Evolutionary conservation across 2,797 vertebrate genomes (phyloP).

Genomic region (Otolemur crassicaudatus): DNA sequence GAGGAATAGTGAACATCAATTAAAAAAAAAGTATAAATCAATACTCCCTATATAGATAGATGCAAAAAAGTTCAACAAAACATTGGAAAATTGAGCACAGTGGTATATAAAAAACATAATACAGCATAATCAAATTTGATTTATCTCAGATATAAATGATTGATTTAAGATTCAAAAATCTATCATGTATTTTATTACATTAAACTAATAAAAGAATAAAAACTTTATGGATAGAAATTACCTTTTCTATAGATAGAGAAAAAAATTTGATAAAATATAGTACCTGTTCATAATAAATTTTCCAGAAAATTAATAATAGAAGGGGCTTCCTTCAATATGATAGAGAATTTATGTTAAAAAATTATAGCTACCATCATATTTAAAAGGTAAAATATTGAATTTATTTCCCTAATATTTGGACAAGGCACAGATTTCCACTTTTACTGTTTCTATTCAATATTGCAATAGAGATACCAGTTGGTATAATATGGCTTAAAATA

Average conservation of each 20-base stretch:
- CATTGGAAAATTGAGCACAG: background rate
- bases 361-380: background rate
- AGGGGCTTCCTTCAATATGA: background rate
- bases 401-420: background rate
- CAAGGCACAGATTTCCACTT: background rate
- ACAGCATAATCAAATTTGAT: background rate
- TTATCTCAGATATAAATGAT: background rate
- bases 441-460: background rate
- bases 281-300: background rate
- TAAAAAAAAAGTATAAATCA: constrained; percentile 12
- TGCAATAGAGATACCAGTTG: background rate
- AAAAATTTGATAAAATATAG: background rate
- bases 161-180: constrained; percentile 25
- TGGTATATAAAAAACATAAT: background rate
- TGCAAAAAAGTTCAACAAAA: background rate
- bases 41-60: background rate
- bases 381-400: background rate
- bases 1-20: background rate
- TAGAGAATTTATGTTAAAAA: background rate
- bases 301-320: background rate
- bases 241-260: background rate
- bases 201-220: background rate
- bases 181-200: background rate
- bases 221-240: background rate
- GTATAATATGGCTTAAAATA: background rate